A percentile compares a stretch with the other conserved stretches of the same genome.
Conservation (phyloP, 2,797 vertebrate genomes). For the Scyliorhinus canicula region DNA sequence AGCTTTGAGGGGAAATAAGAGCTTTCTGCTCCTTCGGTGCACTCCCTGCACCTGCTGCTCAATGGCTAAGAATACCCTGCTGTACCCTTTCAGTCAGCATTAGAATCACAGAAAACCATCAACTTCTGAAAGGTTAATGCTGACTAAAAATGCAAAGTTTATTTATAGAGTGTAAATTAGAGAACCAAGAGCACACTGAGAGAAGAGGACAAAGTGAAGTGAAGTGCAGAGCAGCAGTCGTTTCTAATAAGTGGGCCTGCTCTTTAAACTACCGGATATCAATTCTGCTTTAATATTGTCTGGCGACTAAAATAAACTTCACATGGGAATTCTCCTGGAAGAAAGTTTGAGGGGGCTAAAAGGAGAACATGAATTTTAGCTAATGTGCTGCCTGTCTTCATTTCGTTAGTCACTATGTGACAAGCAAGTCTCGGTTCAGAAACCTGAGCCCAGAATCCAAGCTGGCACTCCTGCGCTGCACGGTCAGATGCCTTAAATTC, state of each 20-base stretch:
- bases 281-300: background rate
- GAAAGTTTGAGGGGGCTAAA: background rate
- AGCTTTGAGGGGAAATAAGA: background rate
- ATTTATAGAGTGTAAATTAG: conserved; percentile 40
- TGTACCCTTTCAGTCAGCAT: conserved; percentile 35
- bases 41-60: background rate
- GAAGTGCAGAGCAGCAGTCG: conserved; percentile 5
- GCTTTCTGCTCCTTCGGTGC: background rate
- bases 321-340: background rate
- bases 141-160: conserved; percentile 43
- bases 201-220: conserved; percentile 36
- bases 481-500: background rate
- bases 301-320: background rate
- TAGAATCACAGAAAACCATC: conserved; percentile 45
- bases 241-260: background rate
- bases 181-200: conserved; percentile 7
- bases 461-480: background rate
- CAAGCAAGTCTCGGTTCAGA: background rate
- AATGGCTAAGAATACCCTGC: background rate
- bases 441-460: background rate
- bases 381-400: background rate
- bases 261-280: background rate
- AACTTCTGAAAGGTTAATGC: conserved; percentile 58
- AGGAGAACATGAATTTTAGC: background rate
- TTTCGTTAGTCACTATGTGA: background rate